phyloP scores from a whole-genome alignment of 1,140 invertebrate genomes.

The Kradibia gibbosae region DNA sequence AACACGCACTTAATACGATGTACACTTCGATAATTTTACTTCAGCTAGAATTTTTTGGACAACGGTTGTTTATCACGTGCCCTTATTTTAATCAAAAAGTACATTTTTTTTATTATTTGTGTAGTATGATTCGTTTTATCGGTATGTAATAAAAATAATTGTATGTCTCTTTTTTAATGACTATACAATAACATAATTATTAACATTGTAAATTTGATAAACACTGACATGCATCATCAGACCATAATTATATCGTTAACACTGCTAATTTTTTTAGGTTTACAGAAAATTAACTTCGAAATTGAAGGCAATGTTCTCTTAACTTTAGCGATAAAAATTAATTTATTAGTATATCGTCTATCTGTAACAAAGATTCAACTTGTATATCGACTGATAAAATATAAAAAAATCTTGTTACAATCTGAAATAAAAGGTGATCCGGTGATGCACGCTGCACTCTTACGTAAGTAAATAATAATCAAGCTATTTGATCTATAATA shows the following conservation, averaged over 20 bases:
- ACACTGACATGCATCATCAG: conserved; percentile 58
- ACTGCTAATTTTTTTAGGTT: conserved; percentile 26
- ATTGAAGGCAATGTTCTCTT: conserved; percentile 20
- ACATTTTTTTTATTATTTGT: conserved; percentile 32
- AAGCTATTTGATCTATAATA: conserved; percentile 66
- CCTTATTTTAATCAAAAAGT: conserved; percentile 12
- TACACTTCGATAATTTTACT: conserved; percentile 36
- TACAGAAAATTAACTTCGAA: conserved; percentile 23
- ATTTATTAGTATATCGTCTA: conserved; percentile 28
- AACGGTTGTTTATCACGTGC: conserved; percentile 35
- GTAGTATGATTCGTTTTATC: conserved; percentile 35
- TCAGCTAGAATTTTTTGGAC: conserved; percentile 46
- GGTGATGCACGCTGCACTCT: conserved; percentile 63
- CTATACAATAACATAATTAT: conserved; percentile 63
- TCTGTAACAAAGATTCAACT: conserved; percentile 41
- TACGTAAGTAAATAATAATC: conserved; percentile 67
- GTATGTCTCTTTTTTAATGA: conserved; percentile 58
- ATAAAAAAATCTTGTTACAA: conserved; percentile 29
- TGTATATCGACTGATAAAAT: conserved; percentile 33
- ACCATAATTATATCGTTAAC: conserved; percentile 51
- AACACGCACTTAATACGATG: conserved; percentile 52
- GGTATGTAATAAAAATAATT: conserved; percentile 62
- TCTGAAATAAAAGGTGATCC: conserved; percentile 49
- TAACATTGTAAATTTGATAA: conserved; percentile 61
- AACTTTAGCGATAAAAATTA: conserved; percentile 18